phyloP scores from a whole-genome alignment of 2,888 invertebrate genomes.

The Tinea semifulvella region DNA sequence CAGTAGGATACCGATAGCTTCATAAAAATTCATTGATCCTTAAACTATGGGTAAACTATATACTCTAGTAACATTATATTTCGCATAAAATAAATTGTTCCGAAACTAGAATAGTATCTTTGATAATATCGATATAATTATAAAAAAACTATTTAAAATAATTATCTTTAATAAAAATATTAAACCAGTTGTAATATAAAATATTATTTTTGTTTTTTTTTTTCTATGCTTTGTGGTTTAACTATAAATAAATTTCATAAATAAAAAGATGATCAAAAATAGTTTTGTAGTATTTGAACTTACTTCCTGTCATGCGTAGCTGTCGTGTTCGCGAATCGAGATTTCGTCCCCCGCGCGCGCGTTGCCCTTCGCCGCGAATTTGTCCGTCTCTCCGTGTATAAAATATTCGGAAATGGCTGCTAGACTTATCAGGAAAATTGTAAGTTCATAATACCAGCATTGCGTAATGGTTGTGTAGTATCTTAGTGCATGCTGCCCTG shows the following conservation, averaged over 20 bases:
- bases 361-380: constrained; percentile 38
- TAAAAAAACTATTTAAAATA: too few species aligned
- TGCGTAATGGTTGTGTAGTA: constrained; percentile 29
- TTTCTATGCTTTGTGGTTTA: too few species aligned
- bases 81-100: not conserved
- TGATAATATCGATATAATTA: too few species aligned
- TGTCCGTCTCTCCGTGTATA: constrained; percentile 40
- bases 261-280: not conserved
- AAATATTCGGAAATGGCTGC: constrained; percentile 60
- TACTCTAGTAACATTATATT: not conserved
- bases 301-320: constrained; percentile 63
- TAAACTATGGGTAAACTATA: not conserved
- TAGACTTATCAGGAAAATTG: constrained; percentile 64
- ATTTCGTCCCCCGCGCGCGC: constrained; percentile 39
- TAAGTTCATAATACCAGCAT: constrained; percentile 51
- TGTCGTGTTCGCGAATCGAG: constrained; percentile 32
- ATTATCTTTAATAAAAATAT: too few species aligned
- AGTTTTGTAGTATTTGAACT: not conserved
- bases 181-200: too few species aligned
- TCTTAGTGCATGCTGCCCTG: constrained; percentile 38
- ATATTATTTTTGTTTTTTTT: too few species aligned
- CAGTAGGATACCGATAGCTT: too few species aligned
- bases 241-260: not conserved
- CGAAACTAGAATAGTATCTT: not conserved
- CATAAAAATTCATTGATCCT: too few species aligned